Percentiles rank a stretch among this genome's conserved stretches.
Conservation (phyloP, 2,888 invertebrate genomes). For the Linyphia triangularis region DNA sequence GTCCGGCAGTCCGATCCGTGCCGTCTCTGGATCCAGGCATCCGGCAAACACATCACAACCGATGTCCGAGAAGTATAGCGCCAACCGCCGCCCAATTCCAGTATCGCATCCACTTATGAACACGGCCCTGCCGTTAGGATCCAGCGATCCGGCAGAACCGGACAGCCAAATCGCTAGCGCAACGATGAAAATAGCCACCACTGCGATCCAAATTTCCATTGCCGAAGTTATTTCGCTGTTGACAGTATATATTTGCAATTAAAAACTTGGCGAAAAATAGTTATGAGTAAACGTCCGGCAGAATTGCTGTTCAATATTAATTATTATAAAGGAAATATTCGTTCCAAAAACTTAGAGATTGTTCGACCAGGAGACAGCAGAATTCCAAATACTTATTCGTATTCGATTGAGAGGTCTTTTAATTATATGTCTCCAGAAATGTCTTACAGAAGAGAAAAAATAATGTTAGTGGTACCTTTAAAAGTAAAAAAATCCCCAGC, state of each 20-base stretch:
- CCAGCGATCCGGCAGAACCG: neutral
- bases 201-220: neutral
- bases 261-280: too few relatives aligned
- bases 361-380: too few relatives aligned
- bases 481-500: neutral
- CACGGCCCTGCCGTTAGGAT: neutral
- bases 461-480: neutral
- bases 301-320: too few relatives aligned
- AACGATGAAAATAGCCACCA: neutral
- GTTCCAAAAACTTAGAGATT: too few relatives aligned
- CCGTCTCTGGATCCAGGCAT: conserved; percentile 53
- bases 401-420: too few relatives aligned
- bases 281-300: too few relatives aligned
- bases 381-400: too few relatives aligned
- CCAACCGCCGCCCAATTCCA: conserved; percentile 80
- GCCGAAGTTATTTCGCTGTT: neutral
- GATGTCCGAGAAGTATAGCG: conserved; percentile 78
- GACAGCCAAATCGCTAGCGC: neutral
- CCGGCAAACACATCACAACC: conserved; percentile 77
- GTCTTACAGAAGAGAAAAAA: neutral
- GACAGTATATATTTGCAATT: neutral
- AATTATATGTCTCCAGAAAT: neutral
- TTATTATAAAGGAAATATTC: too few relatives aligned
- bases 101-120: conserved; percentile 78
- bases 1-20: neutral